Base-by-base conservation (phyloP, 2,888 invertebrate genomes). In the Sarcophaga carnaria region DNA sequence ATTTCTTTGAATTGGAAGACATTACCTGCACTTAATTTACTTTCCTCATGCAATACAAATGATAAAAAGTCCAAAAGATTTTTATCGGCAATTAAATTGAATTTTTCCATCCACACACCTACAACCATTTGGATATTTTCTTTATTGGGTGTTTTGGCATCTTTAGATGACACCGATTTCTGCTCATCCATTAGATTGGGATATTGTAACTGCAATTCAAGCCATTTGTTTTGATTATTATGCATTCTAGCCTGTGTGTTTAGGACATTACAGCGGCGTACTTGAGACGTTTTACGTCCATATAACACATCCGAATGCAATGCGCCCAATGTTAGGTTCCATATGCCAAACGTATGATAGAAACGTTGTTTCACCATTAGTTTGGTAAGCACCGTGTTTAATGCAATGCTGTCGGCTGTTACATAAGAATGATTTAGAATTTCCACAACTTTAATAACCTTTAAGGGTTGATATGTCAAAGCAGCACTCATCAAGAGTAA, bases 21-120 rank as follows among this genome's bases (percentile, higher is more conserved):
- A 14, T 78, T 75, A 89, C 89, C 89, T 86, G 72, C 80, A 80
- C 71, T 64, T 2, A 86, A 49, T n/a, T 78, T 74, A 27, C 45
- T 74, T 27, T 88, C 88, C 0, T 78, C 79, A 14, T 85, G 85
- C 2, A 88, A 86, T 1, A 89, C 89, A 45, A 90, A 92, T 25
- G 91, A 90, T 0, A 93, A 86, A 76, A 92, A 93, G 22, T 93
- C 91, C 22, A 93, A 69, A 22, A 93, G 70, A 88, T 90, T 89
- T 1, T 89, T 85, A 79, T 92, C 90, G 0, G 91, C 82, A 2
- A 86, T 89, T 4, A 92, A 25, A 14, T 89, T 85, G 49, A 90
- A 91, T 4, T 89, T 90, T 49, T 93, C 92, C 25, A 93, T 6
- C 93, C 93, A 93, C 1, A 93, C 14, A 0, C 90, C 91, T 8